Percentiles rank a stretch among this genome's conserved stretches.
Conservation (phyloP, 1,140 invertebrate genomes). For the Colletes gigas region DNA sequence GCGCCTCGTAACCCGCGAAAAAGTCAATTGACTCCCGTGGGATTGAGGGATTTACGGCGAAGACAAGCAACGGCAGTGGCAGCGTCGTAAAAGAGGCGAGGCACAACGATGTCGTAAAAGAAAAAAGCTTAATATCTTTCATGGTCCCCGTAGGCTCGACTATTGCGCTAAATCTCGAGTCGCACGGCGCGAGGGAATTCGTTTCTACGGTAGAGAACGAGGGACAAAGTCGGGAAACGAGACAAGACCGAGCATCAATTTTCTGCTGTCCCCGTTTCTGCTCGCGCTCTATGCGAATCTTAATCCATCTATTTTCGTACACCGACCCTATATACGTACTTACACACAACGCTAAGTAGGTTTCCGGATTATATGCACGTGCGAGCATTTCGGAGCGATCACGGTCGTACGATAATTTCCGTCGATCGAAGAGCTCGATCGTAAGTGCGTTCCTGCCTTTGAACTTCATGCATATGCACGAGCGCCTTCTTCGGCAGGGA, state of each 20-base stretch:
- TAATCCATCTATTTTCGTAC: no score
- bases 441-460: slow-evolving; percentile 8
- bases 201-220: slow-evolving; percentile 7
- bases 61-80: slow-evolving; percentile 54
- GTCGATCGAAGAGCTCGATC: not conserved
- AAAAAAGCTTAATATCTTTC: slow-evolving; percentile 65
- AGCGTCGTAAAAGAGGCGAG: slow-evolving; percentile 26
- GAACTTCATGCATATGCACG: slow-evolving; percentile 26
- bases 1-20: slow-evolving; percentile 59
- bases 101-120: slow-evolving; percentile 52
- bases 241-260: slow-evolving; percentile 51
- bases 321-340: not conserved
- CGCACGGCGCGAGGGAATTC: slow-evolving; percentile 12
- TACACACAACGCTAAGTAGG: not conserved
- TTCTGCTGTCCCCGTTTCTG: not conserved
- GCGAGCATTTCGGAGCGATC: not conserved
- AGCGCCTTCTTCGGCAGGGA: slow-evolving; percentile 1
- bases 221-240: slow-evolving; percentile 32
- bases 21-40: slow-evolving; percentile 66
- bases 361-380: slow-evolving; percentile 8
- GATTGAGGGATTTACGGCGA: slow-evolving; percentile 68
- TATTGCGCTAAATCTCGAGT: slow-evolving; percentile 44
- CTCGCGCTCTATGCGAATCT: no score
- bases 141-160: slow-evolving; percentile 47
- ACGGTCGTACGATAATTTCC: slow-evolving; percentile 12